Evolutionary conservation across 2,113 vertebrate genomes (phyloP).

Genomic region (Bubo bubo): DNA sequence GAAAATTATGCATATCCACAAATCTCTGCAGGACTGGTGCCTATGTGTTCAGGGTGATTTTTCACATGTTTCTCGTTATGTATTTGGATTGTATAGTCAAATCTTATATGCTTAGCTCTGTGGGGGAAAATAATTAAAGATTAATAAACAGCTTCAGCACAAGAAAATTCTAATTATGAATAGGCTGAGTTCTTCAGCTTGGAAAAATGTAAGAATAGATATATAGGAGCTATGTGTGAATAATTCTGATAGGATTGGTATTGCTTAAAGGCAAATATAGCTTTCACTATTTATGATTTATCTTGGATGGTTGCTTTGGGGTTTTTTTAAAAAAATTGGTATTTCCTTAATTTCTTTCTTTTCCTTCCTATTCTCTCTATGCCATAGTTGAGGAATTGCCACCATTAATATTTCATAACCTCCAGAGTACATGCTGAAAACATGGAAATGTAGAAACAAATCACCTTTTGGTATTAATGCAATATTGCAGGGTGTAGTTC

Average conservation of each 20-base stretch:
- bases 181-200: background rate
- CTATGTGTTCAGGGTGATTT: background rate
- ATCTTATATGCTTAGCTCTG: background rate
- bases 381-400: slow-evolving; percentile 5
- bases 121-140: slow-evolving; percentile 5
- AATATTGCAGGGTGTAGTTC: slow-evolving; percentile 1
- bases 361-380: background rate
- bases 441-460: slow-evolving; percentile 56
- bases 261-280: slow-evolving; percentile 12
- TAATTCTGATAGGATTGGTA: background rate
- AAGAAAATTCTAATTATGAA: background rate
- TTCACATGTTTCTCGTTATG: background rate
- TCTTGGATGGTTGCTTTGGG: background rate
- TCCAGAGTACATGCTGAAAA: slow-evolving; percentile 39
- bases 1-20: background rate
- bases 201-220: background rate
- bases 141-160: background rate
- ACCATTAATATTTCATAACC: slow-evolving; percentile 68
- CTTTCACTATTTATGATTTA: background rate
- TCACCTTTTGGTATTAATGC: slow-evolving; percentile 35
- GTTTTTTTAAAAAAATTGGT: background rate
- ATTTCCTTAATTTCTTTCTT: slow-evolving; percentile 19
- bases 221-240: background rate
- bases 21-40: background rate
- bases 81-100: background rate